Base-by-base conservation (phyloP, 2,888 invertebrate species). In the Ormyrus labotus region DNA sequence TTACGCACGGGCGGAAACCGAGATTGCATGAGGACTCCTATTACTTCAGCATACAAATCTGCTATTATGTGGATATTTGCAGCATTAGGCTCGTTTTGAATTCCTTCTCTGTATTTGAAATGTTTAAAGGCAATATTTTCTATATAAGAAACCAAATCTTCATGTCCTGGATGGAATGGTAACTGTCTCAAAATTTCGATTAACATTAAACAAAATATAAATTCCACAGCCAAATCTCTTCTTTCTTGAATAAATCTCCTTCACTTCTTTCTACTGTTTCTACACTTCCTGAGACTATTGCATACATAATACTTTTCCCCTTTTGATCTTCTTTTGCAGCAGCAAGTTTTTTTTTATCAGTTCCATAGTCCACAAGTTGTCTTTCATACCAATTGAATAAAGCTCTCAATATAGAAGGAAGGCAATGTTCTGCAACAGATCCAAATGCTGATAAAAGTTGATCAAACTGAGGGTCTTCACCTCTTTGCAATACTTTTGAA, bases 31-130 rank as follows among this genome's bases (percentile, higher is more conserved):
- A 99, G 92, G 3, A 97, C 98, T 0, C 99, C 99, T 84, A 99
- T 96, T 1, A 99, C 99, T 92, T 99, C 99, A 0, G 99, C 99
- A 92, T 98, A 99, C 82, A 99, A 93, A 92, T 99, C 99, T 2
- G 99, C 98, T 85, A 99, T 97, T 87, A 98, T 97, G 90, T 99
- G 97, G 86, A 98, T 97, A 91, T 99, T 99, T 19, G 95, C 96
- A 65, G 98, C 97, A 92, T 99, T 99, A 0, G 97, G 97, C 88
- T 97, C 97, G 58, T 96, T 96, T 89, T 97, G 97, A 70, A 96
- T 93, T 7, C 98, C 97, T 91, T 99, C 99, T 87, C 97, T 95
- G 90, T 98, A 98, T 91, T 98, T 98, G 90, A 99, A 99, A 90
- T 99, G 97, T 88, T 96, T 97, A 91, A 99, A 98, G 50, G 99